Evolutionary conservation across 2,113 vertebrate species (phyloP), one percentile per base, ranked within the genome.

Genomic region (Gobius niger): DNA sequence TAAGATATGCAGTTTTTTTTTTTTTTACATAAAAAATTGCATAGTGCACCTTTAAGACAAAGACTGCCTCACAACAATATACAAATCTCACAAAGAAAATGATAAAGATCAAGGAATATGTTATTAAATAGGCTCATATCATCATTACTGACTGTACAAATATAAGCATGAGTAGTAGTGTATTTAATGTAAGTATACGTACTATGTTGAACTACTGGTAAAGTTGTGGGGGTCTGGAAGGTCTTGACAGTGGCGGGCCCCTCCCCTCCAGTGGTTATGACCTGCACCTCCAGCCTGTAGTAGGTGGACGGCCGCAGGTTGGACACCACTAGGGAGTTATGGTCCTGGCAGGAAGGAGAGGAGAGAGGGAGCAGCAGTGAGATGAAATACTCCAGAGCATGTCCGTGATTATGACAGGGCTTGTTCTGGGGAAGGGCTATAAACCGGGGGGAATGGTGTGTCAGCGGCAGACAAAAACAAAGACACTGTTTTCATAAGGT

Each of bases 231-330:
- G 3, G 96, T 98, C 75, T 91, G 90, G 82, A 99, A 99, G 2
- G 92, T 94, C 85, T 92, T 96, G 62, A 96, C 91, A 0, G 94
- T 94, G 57, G 95, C 94, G 0, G 96, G 95, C 1, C 96, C 96
- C 68, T 98, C 96, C 49, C 96, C 96, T 1, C 86, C 94, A 0
- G 93, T 90, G 0, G 95, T 96, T 81, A 98, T 89, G 50, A 94
- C 93, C 63, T 96, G 96, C 8, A 99, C 96, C 87, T 98, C 95
- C 84, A 99, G 82, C 50, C 95, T 92, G 82, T 99, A 99, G 76
- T 94, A 93, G 18, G 95, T 95, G 1, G 93, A 92, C 0, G 95
- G 93, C 70, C 96, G 89, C 82, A 99, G 91, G 76, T 93, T 96
- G 67, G 94, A 91, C 66, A 98, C 96, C 0, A 94, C 93, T 1